Evolutionary conservation across 1,140 invertebrate species (phyloP), one percentile per base, ranked within the genome.

Genomic region (Rhopalosiphum padi): DNA sequence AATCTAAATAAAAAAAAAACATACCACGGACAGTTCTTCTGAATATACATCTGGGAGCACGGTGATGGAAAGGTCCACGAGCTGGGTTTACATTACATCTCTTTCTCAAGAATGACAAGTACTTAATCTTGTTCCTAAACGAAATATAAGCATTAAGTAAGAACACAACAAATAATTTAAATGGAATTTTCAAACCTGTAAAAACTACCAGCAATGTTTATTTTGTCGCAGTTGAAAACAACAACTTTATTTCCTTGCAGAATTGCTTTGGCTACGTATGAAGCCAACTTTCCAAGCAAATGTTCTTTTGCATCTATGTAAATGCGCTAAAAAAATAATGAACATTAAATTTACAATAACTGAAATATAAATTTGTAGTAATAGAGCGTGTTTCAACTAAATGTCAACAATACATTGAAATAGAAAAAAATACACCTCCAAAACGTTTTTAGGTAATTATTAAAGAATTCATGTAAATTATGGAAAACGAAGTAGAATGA

Each of bases 11-110:
- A 51, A 37, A 60, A 82, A 46, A 82, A 94, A 83, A 95, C 95
- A 95, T 96, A 98, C 98, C 99, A 96, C 99, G 96, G 88, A 99
- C 98, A 94, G 98, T 98, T 95, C 99, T 98, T 97, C 98, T 98
- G 95, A 99, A 98, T 95, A 99, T 99, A 96, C 98, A 98, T 94
- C 97, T 98, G 30, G 99, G 99, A 94, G 99, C 98, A 95, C 99
- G 97, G 96, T 98, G 99, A 95, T 99, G 99, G 97, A 99, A 99
- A 60, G 99, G 99, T 94, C 99, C 99, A 96, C 99, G 97, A 93
- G 98, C 97, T 94, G 99, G 99, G 95, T 99, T 99, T 3, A 99
- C 98, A 96, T 99, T 99, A 96, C 99, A 99, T 94, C 99, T 96
- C 96, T 99, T 99, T 91, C 98, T 97, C 95, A 99, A 96, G 96